phyloP scores from a whole-genome alignment of 2,113 vertebrate species.

The Aldabrachelys gigantea region DNA sequence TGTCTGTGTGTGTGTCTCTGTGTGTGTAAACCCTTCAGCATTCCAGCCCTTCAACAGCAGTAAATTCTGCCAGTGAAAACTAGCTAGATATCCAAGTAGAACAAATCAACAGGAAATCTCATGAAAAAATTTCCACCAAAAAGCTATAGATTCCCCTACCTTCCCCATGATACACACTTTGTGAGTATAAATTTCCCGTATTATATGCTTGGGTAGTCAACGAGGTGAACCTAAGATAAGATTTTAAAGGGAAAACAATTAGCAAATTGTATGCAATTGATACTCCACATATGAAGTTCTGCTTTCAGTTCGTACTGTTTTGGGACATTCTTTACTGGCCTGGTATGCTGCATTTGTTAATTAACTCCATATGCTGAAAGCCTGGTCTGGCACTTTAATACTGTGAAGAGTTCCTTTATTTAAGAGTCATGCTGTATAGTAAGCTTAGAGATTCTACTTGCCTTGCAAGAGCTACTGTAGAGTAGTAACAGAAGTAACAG shows the following conservation, averaged over 20 bases:
- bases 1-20: neutral
- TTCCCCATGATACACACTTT: neutral
- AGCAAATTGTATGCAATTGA: neutral
- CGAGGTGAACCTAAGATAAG: constrained; percentile 6
- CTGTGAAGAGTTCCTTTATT: constrained; percentile 23
- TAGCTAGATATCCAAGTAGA: constrained; percentile 20
- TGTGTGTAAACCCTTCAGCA: neutral
- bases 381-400: constrained; percentile 18
- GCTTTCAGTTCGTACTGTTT: neutral
- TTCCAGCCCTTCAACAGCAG: constrained; percentile 18
- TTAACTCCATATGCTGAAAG: constrained; percentile 54
- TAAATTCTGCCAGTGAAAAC: constrained; percentile 39
- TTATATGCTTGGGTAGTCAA: neutral
- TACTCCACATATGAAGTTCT: neutral
- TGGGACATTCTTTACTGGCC: neutral
- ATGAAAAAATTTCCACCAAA: constrained; percentile 32
- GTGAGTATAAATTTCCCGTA: constrained; percentile 23
- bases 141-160: neutral
- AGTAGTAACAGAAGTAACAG: neutral
- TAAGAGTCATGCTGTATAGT: neutral
- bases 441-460: neutral
- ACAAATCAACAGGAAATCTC: constrained; percentile 53
- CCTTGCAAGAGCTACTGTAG: constrained; percentile 13
- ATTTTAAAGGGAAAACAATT: neutral
- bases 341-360: neutral